Percentiles rank a stretch among this genome's conserved stretches.
Evolutionary conservation across 2,888 invertebrate species (phyloP).

Genomic region (Cryptus armator): DNA sequence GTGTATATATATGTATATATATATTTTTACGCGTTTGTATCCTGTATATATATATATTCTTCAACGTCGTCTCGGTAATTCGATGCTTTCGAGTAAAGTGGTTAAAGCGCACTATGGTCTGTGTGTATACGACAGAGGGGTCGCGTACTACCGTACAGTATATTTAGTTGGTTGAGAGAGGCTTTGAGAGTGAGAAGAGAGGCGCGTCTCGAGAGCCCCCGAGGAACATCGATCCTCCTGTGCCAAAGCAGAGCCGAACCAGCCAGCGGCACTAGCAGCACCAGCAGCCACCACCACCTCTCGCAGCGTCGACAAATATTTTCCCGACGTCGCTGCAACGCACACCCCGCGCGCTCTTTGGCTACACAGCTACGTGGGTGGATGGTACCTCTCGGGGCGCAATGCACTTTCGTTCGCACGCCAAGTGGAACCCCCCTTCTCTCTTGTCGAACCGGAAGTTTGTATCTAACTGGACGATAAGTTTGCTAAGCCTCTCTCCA

Average conservation of each 20-base stretch:
- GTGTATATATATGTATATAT: constrained; percentile 4
- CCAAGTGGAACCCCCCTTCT: constrained; percentile 55
- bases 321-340: constrained; percentile 61
- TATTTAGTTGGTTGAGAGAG: constrained; percentile 63
- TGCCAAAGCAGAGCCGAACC: constrained; percentile 32
- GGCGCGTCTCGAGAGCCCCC: constrained; percentile 64
- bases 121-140: constrained; percentile 27
- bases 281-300: constrained; percentile 45
- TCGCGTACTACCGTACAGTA: constrained; percentile 38
- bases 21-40: constrained; percentile 23
- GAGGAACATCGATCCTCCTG: constrained; percentile 62
- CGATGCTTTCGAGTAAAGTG: constrained; percentile 68
- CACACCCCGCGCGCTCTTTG: constrained; percentile 2
- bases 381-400: constrained; percentile 49
- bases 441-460: constrained; percentile 62
- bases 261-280: constrained; percentile 29
- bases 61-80: constrained; percentile 62
- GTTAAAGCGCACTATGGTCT: constrained; percentile 58
- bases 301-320: constrained; percentile 68
- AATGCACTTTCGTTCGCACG: constrained; percentile 65
- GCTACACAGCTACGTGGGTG: constrained; percentile 7
- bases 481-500: constrained; percentile 42
- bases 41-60: constrained; percentile 54
- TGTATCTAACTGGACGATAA: constrained; percentile 70
- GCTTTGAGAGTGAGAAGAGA: constrained; percentile 64